A percentile compares a stretch with the other conserved stretches of the same genome.
These are phyloP conservation scores for Bradypodion pumilum DNA, from an alignment of 2,797 vertebrate species.

Conservation along the genomic window DNA sequence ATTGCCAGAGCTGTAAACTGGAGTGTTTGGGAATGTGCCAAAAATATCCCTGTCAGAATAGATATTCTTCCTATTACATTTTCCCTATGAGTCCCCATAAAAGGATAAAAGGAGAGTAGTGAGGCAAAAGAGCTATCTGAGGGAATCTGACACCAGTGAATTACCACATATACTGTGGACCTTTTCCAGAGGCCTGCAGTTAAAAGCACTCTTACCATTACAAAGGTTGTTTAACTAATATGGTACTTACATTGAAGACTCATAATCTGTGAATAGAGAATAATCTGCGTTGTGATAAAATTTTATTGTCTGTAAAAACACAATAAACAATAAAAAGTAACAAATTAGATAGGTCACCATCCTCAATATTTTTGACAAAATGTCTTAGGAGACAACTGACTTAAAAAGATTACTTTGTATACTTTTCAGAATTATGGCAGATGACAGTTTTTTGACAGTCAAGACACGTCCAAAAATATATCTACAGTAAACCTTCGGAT, in stretches of 20 bases:
- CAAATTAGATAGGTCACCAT: not conserved
- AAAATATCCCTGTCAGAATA: no score
- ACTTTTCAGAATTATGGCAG: not conserved
- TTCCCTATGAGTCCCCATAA: no score
- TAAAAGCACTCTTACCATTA: no score
- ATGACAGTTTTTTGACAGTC: not conserved
- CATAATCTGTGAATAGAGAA: not conserved
- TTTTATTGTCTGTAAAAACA: conserved; percentile 9
- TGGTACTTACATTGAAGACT: not conserved
- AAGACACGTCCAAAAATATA: not conserved
- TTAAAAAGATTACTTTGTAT: not conserved
- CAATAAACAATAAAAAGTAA: not conserved
- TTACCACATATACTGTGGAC: no score
- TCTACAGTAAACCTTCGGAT: not conserved
- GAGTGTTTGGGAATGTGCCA: no score
- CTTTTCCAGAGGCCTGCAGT: no score
- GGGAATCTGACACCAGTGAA: no score
- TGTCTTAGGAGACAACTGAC: not conserved
- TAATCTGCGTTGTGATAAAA: conserved; percentile 13
- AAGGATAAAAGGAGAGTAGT: no score
- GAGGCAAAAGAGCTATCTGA: no score
- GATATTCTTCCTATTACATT: no score
- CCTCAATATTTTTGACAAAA: not conserved
- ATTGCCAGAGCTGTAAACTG: no score
- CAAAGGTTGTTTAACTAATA: not conserved